A percentile compares a stretch with the other conserved stretches of the same genome.
Evolutionary conservation across 2,888 invertebrate genomes (phyloP).

Genomic region (Phalera bucephala): DNA sequence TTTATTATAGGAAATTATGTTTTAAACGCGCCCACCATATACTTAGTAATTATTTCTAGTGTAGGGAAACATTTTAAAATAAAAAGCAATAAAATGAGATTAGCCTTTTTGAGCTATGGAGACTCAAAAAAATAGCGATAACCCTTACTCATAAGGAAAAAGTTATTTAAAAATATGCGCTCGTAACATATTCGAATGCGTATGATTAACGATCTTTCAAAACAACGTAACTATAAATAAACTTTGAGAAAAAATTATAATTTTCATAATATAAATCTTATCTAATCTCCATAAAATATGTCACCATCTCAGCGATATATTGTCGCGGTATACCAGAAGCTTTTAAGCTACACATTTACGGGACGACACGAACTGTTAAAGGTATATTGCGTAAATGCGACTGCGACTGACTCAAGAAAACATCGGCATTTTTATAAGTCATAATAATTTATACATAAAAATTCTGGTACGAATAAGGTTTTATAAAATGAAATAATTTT

Average conservation of each 20-base stretch:
- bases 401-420: not conserved
- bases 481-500: too few species aligned
- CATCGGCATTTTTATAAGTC: too few species aligned
- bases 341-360: not conserved
- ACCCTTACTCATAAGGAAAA: not conserved
- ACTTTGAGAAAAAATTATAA: slow-evolving; percentile 29
- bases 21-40: too few species aligned
- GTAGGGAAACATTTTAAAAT: too few species aligned
- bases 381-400: not conserved
- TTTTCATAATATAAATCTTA: slow-evolving; percentile 34
- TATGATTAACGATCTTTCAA: slow-evolving; percentile 22
- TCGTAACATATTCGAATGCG: not conserved
- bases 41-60: too few species aligned
- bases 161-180: not conserved
- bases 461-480: too few species aligned
- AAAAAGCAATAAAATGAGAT: too few species aligned
- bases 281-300: slow-evolving; percentile 41
- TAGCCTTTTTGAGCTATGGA: too few species aligned
- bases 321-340: slow-evolving; percentile 13
- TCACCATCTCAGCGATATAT: slow-evolving; percentile 36
- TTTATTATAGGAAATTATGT: too few species aligned
- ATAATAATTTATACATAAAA: too few species aligned
- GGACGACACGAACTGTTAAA: not conserved
- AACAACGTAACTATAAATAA: slow-evolving; percentile 19
- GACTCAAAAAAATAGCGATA: not conserved